These are phyloP conservation scores for Ophiothrix spiculata DNA, from an alignment of 35 echinoderm and acorn worm species.

Conservation along the genomic window DNA sequence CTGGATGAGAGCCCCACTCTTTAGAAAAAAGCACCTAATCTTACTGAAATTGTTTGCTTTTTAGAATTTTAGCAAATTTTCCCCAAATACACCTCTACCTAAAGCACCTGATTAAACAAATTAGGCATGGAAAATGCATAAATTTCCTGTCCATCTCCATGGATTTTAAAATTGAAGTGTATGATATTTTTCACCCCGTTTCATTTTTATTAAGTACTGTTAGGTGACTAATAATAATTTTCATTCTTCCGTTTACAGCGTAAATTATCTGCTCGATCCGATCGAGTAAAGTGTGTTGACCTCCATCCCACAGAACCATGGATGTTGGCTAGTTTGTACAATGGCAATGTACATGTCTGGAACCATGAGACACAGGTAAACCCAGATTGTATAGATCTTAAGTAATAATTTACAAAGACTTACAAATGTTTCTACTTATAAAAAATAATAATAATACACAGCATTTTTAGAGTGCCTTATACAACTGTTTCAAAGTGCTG, in stretches of 20 bases:
- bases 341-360: slow-evolving; percentile 98
- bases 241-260: slow-evolving; percentile 48
- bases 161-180: not conserved
- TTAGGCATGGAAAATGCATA: not conserved
- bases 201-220: not conserved
- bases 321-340: slow-evolving; percentile 98
- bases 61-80: not conserved
- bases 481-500: no score
- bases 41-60: no score
- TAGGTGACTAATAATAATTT: not conserved
- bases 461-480: no score
- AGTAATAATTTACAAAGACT: slow-evolving; percentile 6
- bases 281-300: slow-evolving; percentile 97
- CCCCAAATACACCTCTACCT: not conserved
- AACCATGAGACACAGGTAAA: slow-evolving; percentile 94
- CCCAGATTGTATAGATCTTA: not conserved
- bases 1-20: no score
- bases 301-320: slow-evolving; percentile 91
- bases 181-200: not conserved
- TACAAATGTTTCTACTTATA: not conserved
- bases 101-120: not conserved
- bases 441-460: no score
- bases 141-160: not conserved
- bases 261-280: slow-evolving; percentile 92
- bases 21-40: no score